Evolutionary conservation across 1,140 invertebrate genomes (phyloP).

Genomic region (Nebria ingens): DNA sequence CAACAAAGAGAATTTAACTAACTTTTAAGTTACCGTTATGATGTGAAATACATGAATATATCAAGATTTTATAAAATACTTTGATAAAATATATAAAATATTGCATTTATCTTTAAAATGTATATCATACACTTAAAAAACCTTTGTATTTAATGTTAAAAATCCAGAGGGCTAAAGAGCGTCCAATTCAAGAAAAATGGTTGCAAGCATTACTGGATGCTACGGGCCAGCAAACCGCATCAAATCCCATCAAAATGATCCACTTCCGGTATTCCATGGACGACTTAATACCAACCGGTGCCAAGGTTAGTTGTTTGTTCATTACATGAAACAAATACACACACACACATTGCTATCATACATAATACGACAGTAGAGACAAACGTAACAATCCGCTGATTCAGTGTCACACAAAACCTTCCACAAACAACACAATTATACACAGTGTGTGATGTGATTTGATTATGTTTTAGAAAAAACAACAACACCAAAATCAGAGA

Average conservation of each 20-base stretch:
- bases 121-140: neutral
- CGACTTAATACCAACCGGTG: conserved; percentile 18
- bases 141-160: no score
- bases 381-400: conserved; percentile 5
- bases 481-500: conserved; percentile 2
- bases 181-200: conserved; percentile 34
- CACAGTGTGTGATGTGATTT: no score
- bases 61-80: neutral
- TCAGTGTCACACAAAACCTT: conserved; percentile 6
- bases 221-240: conserved; percentile 24
- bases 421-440: conserved; percentile 5
- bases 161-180: conserved; percentile 33
- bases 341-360: neutral
- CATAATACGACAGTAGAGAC: neutral
- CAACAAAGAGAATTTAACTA: no score
- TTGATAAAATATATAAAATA: neutral
- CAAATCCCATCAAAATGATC: conserved; percentile 18
- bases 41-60: no score
- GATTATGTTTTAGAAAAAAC: neutral
- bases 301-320: conserved; percentile 11
- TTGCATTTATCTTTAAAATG: neutral
- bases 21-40: no score
- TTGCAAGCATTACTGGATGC: conserved; percentile 34
- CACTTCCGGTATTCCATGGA: conserved; percentile 33
- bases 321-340: neutral